These are phyloP conservation scores for Aricia artaxerxes DNA, from an alignment of 2,888 invertebrate species.

Conservation along the genomic window DNA sequence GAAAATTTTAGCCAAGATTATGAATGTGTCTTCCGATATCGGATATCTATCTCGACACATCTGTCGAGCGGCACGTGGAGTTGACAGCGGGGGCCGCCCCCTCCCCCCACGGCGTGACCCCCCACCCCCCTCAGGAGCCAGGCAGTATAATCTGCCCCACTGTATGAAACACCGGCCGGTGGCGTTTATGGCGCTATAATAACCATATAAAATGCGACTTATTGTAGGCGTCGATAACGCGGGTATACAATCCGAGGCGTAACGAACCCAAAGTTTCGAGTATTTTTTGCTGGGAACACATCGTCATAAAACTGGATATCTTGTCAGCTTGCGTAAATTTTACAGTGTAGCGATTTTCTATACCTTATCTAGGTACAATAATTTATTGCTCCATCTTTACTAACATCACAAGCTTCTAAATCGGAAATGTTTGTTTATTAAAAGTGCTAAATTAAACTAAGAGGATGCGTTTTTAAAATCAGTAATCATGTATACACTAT, in stretches of 20 bases:
- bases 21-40: conserved; percentile 79
- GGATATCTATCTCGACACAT: conserved; percentile 76
- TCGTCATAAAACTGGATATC: neutral
- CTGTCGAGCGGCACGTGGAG: conserved; percentile 75
- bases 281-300: conserved; percentile 13
- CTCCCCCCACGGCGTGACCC: conserved; percentile 36
- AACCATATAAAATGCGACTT: conserved; percentile 80
- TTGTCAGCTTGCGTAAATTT: neutral
- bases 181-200: conserved; percentile 80
- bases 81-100: conserved; percentile 65
- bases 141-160: conserved; percentile 76
- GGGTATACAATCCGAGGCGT: conserved; percentile 64
- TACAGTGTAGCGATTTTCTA: neutral
- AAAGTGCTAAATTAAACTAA: too few relatives aligned
- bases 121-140: conserved; percentile 56
- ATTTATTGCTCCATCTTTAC: too few relatives aligned
- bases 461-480: neutral
- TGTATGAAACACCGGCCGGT: conserved; percentile 79
- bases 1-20: conserved; percentile 74
- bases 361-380: too few relatives aligned
- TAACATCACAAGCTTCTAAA: too few relatives aligned
- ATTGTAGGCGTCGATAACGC: conserved; percentile 78
- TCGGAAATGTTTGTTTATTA: too few relatives aligned
- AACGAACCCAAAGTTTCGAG: conserved; percentile 47
- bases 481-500: too few relatives aligned